phyloP scores from a whole-genome alignment of 2,113 vertebrate species.

The Gymnobelideus leadbeateri region DNA sequence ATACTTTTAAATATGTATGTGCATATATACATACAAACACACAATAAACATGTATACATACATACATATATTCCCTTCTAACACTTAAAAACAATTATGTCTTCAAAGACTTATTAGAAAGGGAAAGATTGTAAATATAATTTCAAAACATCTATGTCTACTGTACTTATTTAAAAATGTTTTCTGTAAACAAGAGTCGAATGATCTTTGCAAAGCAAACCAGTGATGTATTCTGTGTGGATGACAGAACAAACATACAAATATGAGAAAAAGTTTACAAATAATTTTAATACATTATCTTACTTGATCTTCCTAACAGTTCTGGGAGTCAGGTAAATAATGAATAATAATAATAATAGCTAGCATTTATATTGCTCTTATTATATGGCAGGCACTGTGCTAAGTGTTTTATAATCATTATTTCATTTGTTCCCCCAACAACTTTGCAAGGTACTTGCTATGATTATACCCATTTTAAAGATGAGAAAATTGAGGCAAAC shows the following conservation, averaged over 20 bases:
- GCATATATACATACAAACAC: neutral
- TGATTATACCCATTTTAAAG: neutral
- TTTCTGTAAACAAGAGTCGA: conserved; percentile 11
- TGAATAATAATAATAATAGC: neutral
- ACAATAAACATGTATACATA: conserved; percentile 33
- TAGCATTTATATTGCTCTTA: neutral
- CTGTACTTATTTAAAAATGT: neutral
- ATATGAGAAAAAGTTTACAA: neutral
- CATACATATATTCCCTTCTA: conserved; percentile 38
- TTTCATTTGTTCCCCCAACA: neutral
- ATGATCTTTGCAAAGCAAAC: conserved; percentile 48
- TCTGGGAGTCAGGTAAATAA: neutral
- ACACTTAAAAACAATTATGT: neutral
- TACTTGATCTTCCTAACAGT: neutral
- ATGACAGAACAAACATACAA: conserved; percentile 17
- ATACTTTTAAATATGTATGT: neutral
- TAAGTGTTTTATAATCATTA: neutral
- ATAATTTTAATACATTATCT: neutral
- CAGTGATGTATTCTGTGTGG: neutral
- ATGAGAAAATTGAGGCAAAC: neutral
- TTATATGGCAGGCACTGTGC: neutral
- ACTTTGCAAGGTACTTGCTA: neutral
- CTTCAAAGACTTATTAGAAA: conserved; percentile 22
- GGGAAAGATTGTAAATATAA: conserved; percentile 20
- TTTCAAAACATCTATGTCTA: conserved; percentile 28